Conservation (phyloP, 2,797 vertebrate species). For the Taeniopygia guttata region DNA sequence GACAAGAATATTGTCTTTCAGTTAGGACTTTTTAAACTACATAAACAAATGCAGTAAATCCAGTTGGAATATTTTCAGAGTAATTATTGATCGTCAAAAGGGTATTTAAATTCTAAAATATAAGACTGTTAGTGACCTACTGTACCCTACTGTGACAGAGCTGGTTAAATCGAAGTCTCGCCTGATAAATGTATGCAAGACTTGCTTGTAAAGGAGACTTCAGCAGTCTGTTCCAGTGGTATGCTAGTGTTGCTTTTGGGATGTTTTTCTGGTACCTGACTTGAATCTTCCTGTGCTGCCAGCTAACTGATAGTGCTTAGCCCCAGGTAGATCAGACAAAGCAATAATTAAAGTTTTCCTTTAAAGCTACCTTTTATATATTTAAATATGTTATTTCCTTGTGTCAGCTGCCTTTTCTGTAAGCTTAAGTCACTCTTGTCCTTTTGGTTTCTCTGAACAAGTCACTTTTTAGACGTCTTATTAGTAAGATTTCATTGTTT, state of each 20-base stretch:
- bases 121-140: not conserved
- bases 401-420: not conserved
- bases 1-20: not conserved
- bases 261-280: not conserved
- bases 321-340: not conserved
- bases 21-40: not conserved
- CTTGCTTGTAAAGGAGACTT: not conserved
- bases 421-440: not conserved
- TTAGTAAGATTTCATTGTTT: not conserved
- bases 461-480: not conserved
- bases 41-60: slow-evolving; percentile 6
- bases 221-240: not conserved
- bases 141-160: not conserved
- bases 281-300: not conserved
- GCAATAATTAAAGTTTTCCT: not conserved
- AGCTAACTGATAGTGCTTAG: not conserved
- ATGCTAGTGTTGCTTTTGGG: not conserved
- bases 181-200: not conserved
- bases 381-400: not conserved
- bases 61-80: not conserved
- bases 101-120: slow-evolving; percentile 12
- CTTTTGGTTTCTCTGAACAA: not conserved
- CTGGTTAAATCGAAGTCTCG: not conserved
- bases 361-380: not conserved
- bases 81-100: slow-evolving; percentile 4